phyloP scores from a whole-genome alignment of 1,140 invertebrate genomes.

The Calliopsis andreniformis region DNA sequence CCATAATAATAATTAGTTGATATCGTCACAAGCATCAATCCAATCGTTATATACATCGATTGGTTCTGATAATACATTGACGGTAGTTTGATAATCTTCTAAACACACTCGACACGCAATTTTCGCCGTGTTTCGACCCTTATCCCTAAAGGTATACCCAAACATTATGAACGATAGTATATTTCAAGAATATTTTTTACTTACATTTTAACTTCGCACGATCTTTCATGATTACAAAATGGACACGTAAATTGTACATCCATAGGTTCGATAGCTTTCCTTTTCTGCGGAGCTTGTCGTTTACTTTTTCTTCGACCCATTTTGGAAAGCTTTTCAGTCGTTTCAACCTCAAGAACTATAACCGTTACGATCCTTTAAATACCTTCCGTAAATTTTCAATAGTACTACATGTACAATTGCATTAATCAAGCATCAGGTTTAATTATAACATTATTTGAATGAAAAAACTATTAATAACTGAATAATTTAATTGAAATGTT shows the following conservation, averaged over 20 bases:
- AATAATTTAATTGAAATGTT: no score
- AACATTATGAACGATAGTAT: constrained; percentile 63
- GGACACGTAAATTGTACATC: constrained; percentile 98
- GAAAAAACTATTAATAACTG: no score
- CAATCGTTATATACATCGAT: constrained; percentile 99
- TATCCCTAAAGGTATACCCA: constrained; percentile 88
- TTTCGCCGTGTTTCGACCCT: constrained; percentile 92
- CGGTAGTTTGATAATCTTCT: constrained; percentile 96
- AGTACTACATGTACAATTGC: not conserved
- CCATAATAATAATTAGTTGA: constrained; percentile 7
- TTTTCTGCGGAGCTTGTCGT: constrained; percentile 94
- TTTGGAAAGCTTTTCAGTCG: not conserved
- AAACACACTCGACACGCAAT: constrained; percentile 95
- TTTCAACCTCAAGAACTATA: not conserved
- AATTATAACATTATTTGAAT: not conserved
- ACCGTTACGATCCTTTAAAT: not conserved
- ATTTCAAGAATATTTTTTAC: constrained; percentile 66
- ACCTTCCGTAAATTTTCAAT: not conserved
- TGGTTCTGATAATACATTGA: constrained; percentile 97
- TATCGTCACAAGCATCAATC: constrained; percentile 97
- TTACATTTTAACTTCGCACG: constrained; percentile 99
- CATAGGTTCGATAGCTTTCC: constrained; percentile 93
- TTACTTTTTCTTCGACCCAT: constrained; percentile 98
- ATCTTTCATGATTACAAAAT: constrained; percentile 99
- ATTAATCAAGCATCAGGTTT: not conserved